These are phyloP conservation scores for Trichoplusia ni DNA, from an alignment of 1,140 invertebrate species.

Conservation along the genomic window DNA sequence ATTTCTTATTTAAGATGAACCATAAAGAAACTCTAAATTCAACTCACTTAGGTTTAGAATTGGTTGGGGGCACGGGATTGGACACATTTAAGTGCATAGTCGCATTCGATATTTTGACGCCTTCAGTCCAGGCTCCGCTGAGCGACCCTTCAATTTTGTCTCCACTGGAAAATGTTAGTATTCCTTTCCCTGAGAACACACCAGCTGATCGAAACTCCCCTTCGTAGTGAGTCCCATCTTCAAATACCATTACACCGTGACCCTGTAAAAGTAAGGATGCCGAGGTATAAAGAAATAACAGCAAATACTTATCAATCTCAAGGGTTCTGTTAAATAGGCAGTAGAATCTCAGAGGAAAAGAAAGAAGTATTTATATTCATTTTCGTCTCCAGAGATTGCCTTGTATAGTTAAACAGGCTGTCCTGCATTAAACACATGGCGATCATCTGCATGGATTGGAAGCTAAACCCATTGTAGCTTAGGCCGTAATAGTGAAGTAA, in stretches of 20 bases:
- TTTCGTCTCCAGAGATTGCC: no score
- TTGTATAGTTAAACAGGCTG: no score
- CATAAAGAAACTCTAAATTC: neutral
- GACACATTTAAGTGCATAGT: slow-evolving; percentile 86
- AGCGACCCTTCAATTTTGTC: slow-evolving; percentile 88
- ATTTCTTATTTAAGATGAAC: neutral
- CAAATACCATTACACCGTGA: slow-evolving; percentile 92
- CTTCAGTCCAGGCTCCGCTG: slow-evolving; percentile 90
- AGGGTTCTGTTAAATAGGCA: no score
- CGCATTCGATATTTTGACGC: slow-evolving; percentile 89
- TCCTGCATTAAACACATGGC: no score
- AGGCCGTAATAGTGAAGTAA: no score
- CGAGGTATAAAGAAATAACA: neutral
- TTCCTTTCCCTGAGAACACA: slow-evolving; percentile 90
- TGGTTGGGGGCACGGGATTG: slow-evolving; percentile 77
- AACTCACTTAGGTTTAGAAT: slow-evolving; percentile 84
- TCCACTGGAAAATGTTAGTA: slow-evolving; percentile 88
- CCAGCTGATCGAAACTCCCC: slow-evolving; percentile 91
- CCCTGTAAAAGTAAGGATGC: slow-evolving; percentile 84
- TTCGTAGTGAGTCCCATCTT: slow-evolving; percentile 94
- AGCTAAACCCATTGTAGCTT: no score
- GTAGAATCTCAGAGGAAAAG: no score
- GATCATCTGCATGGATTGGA: no score
- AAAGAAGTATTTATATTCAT: no score
- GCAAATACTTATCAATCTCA: no score